Evolutionary conservation across 1,140 invertebrate genomes (phyloP).

Genomic region (Cherax destructor): DNA sequence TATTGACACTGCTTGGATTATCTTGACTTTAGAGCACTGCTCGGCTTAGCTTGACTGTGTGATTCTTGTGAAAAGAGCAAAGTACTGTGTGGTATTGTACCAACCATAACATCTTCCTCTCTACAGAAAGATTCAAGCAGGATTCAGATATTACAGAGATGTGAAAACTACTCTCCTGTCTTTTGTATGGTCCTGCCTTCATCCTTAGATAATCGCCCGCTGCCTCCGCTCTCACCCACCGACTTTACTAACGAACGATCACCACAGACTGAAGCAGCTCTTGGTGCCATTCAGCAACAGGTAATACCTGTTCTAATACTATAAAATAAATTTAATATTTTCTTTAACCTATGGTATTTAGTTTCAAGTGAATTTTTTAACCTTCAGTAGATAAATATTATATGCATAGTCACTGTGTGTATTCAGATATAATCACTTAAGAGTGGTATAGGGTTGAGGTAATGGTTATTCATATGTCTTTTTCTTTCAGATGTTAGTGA

Average conservation of each 20-base stretch:
- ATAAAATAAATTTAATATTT: not conserved
- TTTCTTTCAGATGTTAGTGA: too few relatives aligned
- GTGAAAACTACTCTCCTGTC: slow-evolving; percentile 57
- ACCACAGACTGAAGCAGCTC: slow-evolving; percentile 41
- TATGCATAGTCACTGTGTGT: too few relatives aligned
- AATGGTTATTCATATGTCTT: too few relatives aligned
- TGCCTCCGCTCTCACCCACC: slow-evolving; percentile 50
- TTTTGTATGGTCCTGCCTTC: slow-evolving; percentile 57
- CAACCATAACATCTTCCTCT: not conserved
- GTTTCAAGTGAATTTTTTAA: too few relatives aligned
- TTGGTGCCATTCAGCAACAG: slow-evolving; percentile 52
- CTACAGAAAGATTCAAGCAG: slow-evolving; percentile 51
- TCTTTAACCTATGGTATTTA: not conserved
- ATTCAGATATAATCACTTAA: too few relatives aligned
- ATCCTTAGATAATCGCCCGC: slow-evolving; percentile 48
- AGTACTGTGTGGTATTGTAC: not conserved
- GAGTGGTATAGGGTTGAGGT: too few relatives aligned
- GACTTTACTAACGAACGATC: slow-evolving; percentile 39
- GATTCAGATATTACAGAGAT: slow-evolving; percentile 56
- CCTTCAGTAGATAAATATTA: too few relatives aligned
- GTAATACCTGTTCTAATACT: not conserved
- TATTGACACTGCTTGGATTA: too few relatives aligned
- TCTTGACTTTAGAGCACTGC: too few relatives aligned
- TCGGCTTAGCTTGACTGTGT: too few relatives aligned
- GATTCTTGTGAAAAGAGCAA: too few relatives aligned